phyloP scores from a whole-genome alignment of 1,140 invertebrate genomes.

The Papilio machaon region DNA sequence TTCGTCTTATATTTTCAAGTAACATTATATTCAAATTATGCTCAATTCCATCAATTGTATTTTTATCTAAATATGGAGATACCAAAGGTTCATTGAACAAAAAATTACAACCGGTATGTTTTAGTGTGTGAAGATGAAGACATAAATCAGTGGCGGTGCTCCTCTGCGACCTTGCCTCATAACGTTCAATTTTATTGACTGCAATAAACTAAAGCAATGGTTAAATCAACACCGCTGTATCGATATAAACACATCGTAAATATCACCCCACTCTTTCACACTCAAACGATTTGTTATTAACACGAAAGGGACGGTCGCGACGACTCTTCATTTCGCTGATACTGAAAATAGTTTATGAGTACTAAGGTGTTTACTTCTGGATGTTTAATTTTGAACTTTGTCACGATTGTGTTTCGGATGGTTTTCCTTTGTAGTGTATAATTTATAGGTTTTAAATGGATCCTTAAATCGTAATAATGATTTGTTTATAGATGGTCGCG shows the following conservation, averaged over 20 bases:
- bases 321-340: slow-evolving; percentile 68
- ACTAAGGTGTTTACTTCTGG: slow-evolving; percentile 47
- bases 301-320: slow-evolving; percentile 52
- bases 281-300: slow-evolving; percentile 42
- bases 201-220: slow-evolving; percentile 80
- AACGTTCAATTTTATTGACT: slow-evolving; percentile 81
- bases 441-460: slow-evolving; percentile 82
- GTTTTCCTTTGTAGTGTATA: slow-evolving; percentile 45
- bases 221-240: slow-evolving; percentile 79
- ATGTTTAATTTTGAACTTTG: slow-evolving; percentile 53
- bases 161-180: slow-evolving; percentile 79
- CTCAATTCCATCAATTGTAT: slow-evolving; percentile 4
- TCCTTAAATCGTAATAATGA: slow-evolving; percentile 82
- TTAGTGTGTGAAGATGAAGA: slow-evolving; percentile 65
- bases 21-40: not conserved
- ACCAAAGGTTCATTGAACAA: slow-evolving; percentile 34
- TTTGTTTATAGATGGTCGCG: slow-evolving; percentile 76
- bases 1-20: not conserved
- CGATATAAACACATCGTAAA: slow-evolving; percentile 79
- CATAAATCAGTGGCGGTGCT: slow-evolving; percentile 75
- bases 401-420: slow-evolving; percentile 39
- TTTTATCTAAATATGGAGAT: not conserved
- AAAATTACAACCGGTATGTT: slow-evolving; percentile 48
- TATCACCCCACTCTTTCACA: slow-evolving; percentile 62
- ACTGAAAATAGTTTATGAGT: slow-evolving; percentile 79